Base-by-base conservation (phyloP, 2,888 invertebrate genomes). In the Stenichneumon culpator region DNA sequence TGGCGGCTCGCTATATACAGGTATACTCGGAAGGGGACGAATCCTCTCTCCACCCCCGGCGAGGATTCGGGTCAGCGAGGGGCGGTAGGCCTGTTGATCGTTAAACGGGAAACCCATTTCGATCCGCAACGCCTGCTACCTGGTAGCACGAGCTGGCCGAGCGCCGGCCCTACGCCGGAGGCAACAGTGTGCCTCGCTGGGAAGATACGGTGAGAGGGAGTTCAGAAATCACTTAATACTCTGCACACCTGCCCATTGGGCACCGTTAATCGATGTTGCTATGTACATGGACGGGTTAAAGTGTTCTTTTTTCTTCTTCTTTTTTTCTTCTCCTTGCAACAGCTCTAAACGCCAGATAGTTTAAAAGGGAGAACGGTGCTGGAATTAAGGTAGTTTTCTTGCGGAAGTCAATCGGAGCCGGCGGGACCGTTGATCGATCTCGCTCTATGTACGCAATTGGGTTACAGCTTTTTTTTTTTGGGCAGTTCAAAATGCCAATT, bases 41-140 rank as follows among this genome's bases (percentile, higher is more conserved):
- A 60, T 70, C 63, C 70, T 75, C 74, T 86, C 87, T 82, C 83
- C 84, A 83, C 86, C 82, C 68, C 80, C 50, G 77, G 74, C 84
- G 84, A 83, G 84, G 86, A 90, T 89, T 87, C 88, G 86, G 90
- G 90, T 91, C 90, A 90, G 89, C 88, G 87, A 50, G 84, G 75
- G 79, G 89, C 90, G 89, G 87, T 86, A 89, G 90, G 89, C 89
- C 90, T 90, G 90, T 90, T 90, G 90, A 90, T 84, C 80, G 84
- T 84, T 84, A 80, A 84, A 81, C 80, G 77, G 77, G 72, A 81
- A 84, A 84, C 80, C 84, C 84, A 84, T 84, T 84, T 84, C 84
- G 80, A 84, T 84, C 80, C 80, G 73, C 50, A 81, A 57, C 72
- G 54, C 82, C 82, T 77, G 77, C 83, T 79, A 72, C 74, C 69